These are phyloP conservation scores for Glyptemys insculpta DNA, from an alignment of 2,797 vertebrate genomes.

Conservation along the genomic window DNA sequence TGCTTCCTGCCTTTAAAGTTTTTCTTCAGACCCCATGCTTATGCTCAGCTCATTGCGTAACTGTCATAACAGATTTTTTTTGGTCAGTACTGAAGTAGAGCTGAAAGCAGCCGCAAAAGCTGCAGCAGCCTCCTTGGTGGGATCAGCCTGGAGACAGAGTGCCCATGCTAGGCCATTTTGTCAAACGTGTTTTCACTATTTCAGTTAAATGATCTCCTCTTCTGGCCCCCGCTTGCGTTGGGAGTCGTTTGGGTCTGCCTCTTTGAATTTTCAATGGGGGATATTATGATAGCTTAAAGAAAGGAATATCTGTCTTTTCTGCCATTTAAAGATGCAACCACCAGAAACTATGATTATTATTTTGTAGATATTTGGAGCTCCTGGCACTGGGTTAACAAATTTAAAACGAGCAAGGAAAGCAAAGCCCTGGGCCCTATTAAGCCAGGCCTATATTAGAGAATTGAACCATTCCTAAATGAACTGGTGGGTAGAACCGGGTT, in stretches of 20 bases:
- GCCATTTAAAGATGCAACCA: background rate
- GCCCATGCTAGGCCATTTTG: constrained; percentile 55
- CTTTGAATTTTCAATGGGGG: background rate
- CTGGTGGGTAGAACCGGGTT: background rate
- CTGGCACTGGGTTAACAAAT: background rate
- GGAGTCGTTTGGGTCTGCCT: constrained; percentile 44
- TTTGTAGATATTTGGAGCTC: constrained; percentile 9
- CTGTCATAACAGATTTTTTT: constrained; percentile 30
- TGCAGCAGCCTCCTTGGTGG: background rate
- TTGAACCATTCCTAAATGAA: fast-evolving
- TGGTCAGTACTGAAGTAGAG: background rate
- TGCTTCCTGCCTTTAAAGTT: constrained; percentile 59
- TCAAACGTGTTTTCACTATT: constrained; percentile 1
- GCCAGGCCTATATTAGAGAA: background rate
- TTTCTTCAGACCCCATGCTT: constrained; percentile 39
- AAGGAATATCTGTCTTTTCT: constrained; percentile 27
- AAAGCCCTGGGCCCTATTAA: background rate
- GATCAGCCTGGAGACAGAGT: constrained; percentile 40
- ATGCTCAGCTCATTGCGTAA: constrained; percentile 41
- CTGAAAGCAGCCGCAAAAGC: constrained; percentile 24
- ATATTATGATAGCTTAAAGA: background rate
- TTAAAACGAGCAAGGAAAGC: background rate
- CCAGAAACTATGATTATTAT: constrained; percentile 11
- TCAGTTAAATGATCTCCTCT: constrained; percentile 32
- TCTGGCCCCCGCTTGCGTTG: constrained; percentile 31